Evolutionary conservation across 92 coral and sea anemone species (phyloP).

Genomic region (Ricordea florida): DNA sequence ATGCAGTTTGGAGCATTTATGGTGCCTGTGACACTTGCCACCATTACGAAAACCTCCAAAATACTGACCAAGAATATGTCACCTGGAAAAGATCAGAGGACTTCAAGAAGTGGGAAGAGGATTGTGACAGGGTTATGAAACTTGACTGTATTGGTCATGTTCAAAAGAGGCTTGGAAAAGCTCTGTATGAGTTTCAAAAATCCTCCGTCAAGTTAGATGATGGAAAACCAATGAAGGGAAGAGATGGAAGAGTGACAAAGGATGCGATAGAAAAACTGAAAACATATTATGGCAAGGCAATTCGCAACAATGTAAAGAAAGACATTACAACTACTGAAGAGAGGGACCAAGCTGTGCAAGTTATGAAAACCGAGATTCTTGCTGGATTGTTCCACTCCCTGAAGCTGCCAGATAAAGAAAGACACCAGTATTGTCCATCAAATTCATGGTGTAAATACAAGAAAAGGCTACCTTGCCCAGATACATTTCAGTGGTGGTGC

Average conservation of each 20-base stretch:
- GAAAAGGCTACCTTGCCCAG: neutral
- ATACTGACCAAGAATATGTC: neutral
- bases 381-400: slow-evolving; percentile 28
- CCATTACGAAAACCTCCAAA: slow-evolving; percentile 1
- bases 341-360: slow-evolving; percentile 4
- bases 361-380: slow-evolving; percentile 1
- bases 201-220: slow-evolving; percentile 31
- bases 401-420: slow-evolving; percentile 12
- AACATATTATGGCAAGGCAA: slow-evolving; percentile 54
- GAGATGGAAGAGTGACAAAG: slow-evolving; percentile 26
- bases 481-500: slow-evolving; percentile 42
- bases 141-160: slow-evolving; percentile 53
- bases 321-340: neutral
- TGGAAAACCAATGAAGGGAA: slow-evolving; percentile 50
- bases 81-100: slow-evolving; percentile 13
- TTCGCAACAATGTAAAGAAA: slow-evolving; percentile 37
- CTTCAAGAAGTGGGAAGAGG: slow-evolving; percentile 32
- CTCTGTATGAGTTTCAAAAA: slow-evolving; percentile 46
- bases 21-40: slow-evolving; percentile 49
- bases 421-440: slow-evolving; percentile 25
- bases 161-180: slow-evolving; percentile 53
- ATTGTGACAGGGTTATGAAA: slow-evolving; percentile 29
- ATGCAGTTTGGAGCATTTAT: slow-evolving; percentile 33
- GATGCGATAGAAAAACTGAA: slow-evolving; percentile 39
- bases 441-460: slow-evolving; percentile 24